Conservation (phyloP, 2,113 vertebrate genomes). For the Dunckerocampus dactyliophorus region DNA sequence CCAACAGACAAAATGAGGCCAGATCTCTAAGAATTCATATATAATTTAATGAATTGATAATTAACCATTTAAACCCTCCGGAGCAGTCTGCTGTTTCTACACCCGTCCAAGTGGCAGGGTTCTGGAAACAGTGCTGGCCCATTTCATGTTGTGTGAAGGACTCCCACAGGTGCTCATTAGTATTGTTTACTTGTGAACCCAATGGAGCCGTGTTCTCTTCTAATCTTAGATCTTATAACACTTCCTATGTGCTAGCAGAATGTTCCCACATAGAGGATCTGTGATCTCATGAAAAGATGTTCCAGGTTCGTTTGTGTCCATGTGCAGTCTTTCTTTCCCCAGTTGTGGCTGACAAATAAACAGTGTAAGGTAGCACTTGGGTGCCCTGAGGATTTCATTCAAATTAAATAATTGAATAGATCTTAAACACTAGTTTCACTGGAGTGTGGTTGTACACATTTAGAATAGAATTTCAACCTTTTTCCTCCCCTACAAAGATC, state of each 20-base stretch:
- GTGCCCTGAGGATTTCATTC: background rate
- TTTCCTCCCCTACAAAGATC: background rate
- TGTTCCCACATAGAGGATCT: constrained; percentile 14
- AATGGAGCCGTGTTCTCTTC: constrained; percentile 42
- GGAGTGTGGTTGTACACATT: background rate
- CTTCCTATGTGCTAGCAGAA: constrained; percentile 23
- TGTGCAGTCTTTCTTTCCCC: background rate
- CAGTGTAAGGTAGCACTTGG: background rate
- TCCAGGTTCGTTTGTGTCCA: constrained; percentile 30
- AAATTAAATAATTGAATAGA: background rate
- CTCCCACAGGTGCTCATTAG: constrained; percentile 64
- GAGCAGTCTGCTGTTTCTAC: constrained; percentile 14
- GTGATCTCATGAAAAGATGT: constrained; percentile 33
- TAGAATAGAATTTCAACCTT: background rate
- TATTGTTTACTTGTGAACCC: constrained; percentile 55
- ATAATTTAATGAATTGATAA: constrained; percentile 29
- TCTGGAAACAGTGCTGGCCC: constrained; percentile 41
- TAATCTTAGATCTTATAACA: constrained; percentile 55
- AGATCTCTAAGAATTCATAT: constrained; percentile 10
- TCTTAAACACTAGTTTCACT: background rate
- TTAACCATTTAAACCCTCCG: constrained; percentile 6
- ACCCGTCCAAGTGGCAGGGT: constrained; percentile 6
- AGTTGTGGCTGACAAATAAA: background rate
- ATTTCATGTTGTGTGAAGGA: constrained; percentile 50
- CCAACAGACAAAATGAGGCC: constrained; percentile 1